Percentiles rank a stretch among this genome's conserved stretches.
Conservation (phyloP, 2,113 vertebrate genomes). For the Tringa solitaria region DNA sequence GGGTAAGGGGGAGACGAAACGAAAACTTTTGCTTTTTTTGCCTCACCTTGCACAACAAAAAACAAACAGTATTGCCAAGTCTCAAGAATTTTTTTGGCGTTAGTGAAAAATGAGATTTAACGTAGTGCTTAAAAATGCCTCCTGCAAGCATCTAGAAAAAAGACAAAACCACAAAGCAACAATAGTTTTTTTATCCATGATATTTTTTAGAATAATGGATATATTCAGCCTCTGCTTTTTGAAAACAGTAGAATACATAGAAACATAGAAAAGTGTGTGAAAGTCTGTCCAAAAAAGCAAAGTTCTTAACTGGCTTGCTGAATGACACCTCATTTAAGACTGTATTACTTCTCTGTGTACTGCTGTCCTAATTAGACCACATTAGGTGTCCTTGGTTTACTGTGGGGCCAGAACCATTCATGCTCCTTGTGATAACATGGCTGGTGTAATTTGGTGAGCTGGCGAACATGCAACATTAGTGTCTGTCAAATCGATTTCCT, state of each 20-base stretch:
- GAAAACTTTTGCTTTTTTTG: neutral
- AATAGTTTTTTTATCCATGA: neutral
- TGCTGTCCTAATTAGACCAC: constrained; percentile 39
- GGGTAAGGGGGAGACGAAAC: neutral
- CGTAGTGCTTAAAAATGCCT: neutral
- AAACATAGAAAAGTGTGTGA: neutral
- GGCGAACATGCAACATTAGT: constrained; percentile 12
- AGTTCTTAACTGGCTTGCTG: neutral
- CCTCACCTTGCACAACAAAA: neutral
- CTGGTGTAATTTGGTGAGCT: constrained; percentile 9
- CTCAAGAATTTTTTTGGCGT: neutral
- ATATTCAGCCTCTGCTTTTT: neutral
- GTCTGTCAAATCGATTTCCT: constrained; percentile 38
- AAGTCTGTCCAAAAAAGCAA: neutral
- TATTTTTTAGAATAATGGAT: neutral
- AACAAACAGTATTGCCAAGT: neutral
- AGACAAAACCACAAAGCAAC: neutral
- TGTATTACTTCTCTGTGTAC: neutral
- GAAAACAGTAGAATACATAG: neutral
- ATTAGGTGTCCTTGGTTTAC: constrained; percentile 14
- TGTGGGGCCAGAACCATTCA: neutral
- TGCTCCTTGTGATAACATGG: neutral
- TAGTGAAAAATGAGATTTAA: constrained; percentile 28
- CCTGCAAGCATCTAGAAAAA: neutral
- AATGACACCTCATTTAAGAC: constrained; percentile 36